Evolutionary conservation across 2,113 vertebrate species (phyloP), one percentile per base, ranked within the genome.

Genomic region (Globicephala melas): DNA sequence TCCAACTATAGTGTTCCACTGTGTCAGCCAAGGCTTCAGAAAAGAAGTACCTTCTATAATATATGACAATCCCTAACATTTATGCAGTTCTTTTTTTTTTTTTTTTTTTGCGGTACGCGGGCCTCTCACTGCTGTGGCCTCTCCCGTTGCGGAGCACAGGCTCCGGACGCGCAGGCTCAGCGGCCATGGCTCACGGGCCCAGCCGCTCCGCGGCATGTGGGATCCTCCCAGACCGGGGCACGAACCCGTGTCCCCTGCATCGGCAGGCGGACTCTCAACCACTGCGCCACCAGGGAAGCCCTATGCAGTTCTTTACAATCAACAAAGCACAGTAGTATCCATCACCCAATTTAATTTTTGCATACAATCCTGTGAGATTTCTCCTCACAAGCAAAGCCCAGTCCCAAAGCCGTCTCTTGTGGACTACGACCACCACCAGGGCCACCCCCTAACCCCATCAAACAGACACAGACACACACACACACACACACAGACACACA

Each of bases 61-160:
- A 76, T 47, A 85, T 89, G 86, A 92, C 65, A 77, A 63, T n/a
- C n/a, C 23, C 36, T 80, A 97, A 95, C 71, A 92, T 68, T 76
- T 81, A 68, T 50, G 10, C 38, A 86, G 33, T 36, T 81, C 47
- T 74, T 91, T 50, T 47, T 47, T 47, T 47, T 9, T 44, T 44
- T 38, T 38, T 74, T 91, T 50, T 47, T 47, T 47, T 44, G 44
- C 44, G 44, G 44, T 44, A 44, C 44, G 8, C 0, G 44, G 44
- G 44, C 44, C 44, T 44, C 44, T 44, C 44, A 44, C 44, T 44
- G 44, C 9, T 44, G 1, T 44, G 44, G 44, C 44, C 44, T 44
- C 44, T 44, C 44, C 44, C 7, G 44, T 44, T 44, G 44, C 44
- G 7, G 44, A 44, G 44, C 44, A 44, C 0, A 44, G 44, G 44